Evolutionary conservation across 1,140 invertebrate genomes (phyloP), one percentile per base, ranked within the genome.

Genomic region (Drosophila paulistorum): DNA sequence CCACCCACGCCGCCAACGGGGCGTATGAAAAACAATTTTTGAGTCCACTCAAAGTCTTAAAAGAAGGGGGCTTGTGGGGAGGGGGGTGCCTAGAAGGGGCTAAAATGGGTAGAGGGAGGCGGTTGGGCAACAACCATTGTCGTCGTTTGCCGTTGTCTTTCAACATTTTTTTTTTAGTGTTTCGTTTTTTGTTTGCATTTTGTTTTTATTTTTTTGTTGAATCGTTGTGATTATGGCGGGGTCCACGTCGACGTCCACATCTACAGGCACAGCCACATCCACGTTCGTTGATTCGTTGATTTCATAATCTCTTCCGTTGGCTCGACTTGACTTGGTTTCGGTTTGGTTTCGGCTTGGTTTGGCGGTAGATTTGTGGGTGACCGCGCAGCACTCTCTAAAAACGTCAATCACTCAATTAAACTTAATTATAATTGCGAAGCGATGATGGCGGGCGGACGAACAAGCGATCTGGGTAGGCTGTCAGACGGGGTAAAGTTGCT

Each of bases 351-450:
- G 59, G 17, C 37, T 41, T 39, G 37, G 37, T n/a, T 39, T 58
- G 51, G 13, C 45, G 45, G 82, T 86, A 81, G 79, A 86, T 86
- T 86, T 86, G 83, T 86, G 83, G 83, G 83, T 86, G 83, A 86
- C 83, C 83, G 83, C 83, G 83, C 83, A 86, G 83, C 83, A 86
- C 83, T 86, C 83, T 86, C 83, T 86, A 86, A 86, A 86, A 89
- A 89, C 84, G 84, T 89, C 84, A 89, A 89, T 89, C 84, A 89
- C 84, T 89, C 84, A 89, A 89, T 89, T 89, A 89, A 89, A 89
- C 84, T 89, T 89, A 89, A 89, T 89, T 89, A 89, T 89, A 89
- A 89, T 89, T 89, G 84, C 84, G 84, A 89, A 89, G 84, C 84
- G 84, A 89, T 89, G 84, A 89, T 89, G 84, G 83, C 83, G 83